Evolutionary conservation across 2,888 invertebrate genomes (phyloP), one percentile per base, ranked within the genome.

Genomic region (Eulithis testata): DNA sequence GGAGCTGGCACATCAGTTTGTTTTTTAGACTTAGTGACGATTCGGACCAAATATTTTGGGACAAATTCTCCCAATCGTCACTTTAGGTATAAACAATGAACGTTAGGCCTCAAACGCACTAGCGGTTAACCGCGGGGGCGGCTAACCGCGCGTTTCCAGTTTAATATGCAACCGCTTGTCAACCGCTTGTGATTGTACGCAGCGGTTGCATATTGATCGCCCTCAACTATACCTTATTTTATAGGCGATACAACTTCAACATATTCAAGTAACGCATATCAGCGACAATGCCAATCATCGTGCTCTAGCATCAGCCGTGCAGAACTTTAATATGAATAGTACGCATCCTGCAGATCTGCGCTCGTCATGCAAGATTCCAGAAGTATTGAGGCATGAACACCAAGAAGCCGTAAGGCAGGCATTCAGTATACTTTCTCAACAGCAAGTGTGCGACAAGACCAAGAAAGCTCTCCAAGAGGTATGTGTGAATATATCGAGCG

Each of bases 371-470:
- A 11, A 52, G 11, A 47, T 31, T 43, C 36, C 47, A 3, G 6
- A 47, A 8, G 8, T 2, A 11, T 60, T 66, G 54, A 9, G 11
- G 7, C 21, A 21, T 7, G 11, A 11, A 2, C 56, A 66, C 43
- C 31, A 60, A 3, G 14, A 27, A 14, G 56, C 56, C 49, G 59
- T 51, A 37, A 37, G 9, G 8, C 9, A 4, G n/a, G 37, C 66
- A 4, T 36, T 63, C 0, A 4, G 8, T 43, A n/a, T 14, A 5
- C 55, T 66, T 50, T 40, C 37, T 27, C 59, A 59, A 12, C 51
- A 47, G 11, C 51, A 54, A 52, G 55, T 66, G 47, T 66, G 66
- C 43, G 56, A 51, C 51, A 11, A 21, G 11, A 63, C 40, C 51
- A 12, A 36, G 7, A 40, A 6, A 37, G 5, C 56, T 36, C 51